Evolutionary conservation across 2,888 invertebrate genomes (phyloP), one percentile per base, ranked within the genome.

Genomic region (Mimas tiliae): DNA sequence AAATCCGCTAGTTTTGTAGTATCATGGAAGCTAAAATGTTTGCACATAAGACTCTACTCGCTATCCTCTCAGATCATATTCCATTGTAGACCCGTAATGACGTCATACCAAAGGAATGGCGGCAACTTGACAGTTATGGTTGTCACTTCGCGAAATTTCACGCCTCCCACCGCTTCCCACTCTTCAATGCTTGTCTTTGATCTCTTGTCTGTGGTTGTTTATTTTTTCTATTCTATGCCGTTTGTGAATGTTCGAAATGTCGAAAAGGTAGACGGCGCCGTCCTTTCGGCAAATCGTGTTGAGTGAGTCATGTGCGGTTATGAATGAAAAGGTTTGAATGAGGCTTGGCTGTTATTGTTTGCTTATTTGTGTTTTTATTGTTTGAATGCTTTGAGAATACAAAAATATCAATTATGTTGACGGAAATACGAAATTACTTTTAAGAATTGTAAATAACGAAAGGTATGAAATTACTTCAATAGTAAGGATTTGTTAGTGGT

Each of bases 311-410:
- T 38, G 33, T n/a, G 16, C 50, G 14, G 42, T 58, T 42, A 19
- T 58, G 58, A 58, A 58, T 58, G 58, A 19, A 45, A 55, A 58
- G 38, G 16, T 58, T 42, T 58, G 58, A 42, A 58, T 58, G 58
- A 58, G 19, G 19, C 53, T n/a, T n/a, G n/a, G 11, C 7, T 38
- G n/a, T 16, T 42, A 38, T 16, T 58, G 58, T 19, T 42, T 42
- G 19, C 9, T 12, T 38, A 38, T 58, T 58, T 42, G 19, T 38
- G 58, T 19, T 12, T 12, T 58, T 27, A 27, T 27, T 58, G 42
- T 42, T 58, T 42, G 58, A 19, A 42, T 42, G 12, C 19, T 38
- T 38, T 58, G 19, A 8, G 38, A 58, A 58, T 19, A 58, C 2
- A 42, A 42, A 4, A 19, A 19, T 58, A 42, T 58, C 12, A 58